Conservation (phyloP, 2,797 vertebrate species). For the Sphaeramia orbicularis region DNA sequence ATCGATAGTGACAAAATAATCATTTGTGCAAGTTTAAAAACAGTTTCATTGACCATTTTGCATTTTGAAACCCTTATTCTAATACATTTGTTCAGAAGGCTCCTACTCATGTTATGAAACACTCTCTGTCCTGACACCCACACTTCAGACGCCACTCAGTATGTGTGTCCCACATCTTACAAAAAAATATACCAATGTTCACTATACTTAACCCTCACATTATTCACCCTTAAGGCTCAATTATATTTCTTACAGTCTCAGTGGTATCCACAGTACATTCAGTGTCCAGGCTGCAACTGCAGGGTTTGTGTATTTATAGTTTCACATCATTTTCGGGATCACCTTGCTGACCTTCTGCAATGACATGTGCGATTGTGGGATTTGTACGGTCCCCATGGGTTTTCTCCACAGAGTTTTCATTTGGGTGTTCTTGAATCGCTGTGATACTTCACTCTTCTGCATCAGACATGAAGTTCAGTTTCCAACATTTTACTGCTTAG, state of each 20-base stretch:
- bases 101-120: conserved; percentile 22
- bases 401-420: conserved; percentile 51
- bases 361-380: conserved; percentile 56
- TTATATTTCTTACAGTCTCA: conserved; percentile 73
- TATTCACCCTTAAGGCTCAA: conserved; percentile 78
- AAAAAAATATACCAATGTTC: conserved; percentile 31
- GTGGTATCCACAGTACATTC: conserved; percentile 65
- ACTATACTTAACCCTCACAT: conserved; percentile 60
- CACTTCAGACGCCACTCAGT: conserved; percentile 13
- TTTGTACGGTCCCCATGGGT: conserved; percentile 51
- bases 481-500: neutral
- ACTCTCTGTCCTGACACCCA: neutral
- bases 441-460: neutral
- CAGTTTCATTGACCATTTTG: no score
- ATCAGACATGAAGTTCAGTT: neutral
- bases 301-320: conserved; percentile 79
- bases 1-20: no score
- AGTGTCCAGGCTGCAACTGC: conserved; percentile 62
- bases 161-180: conserved; percentile 47
- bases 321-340: conserved; percentile 69
- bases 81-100: conserved; percentile 7
- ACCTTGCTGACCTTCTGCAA: conserved; percentile 67
- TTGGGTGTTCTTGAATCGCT: conserved; percentile 5
- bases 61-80: no score
- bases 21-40: no score